phyloP scores from a whole-genome alignment of 2,888 invertebrate genomes.

The Eudemis profundana region DNA sequence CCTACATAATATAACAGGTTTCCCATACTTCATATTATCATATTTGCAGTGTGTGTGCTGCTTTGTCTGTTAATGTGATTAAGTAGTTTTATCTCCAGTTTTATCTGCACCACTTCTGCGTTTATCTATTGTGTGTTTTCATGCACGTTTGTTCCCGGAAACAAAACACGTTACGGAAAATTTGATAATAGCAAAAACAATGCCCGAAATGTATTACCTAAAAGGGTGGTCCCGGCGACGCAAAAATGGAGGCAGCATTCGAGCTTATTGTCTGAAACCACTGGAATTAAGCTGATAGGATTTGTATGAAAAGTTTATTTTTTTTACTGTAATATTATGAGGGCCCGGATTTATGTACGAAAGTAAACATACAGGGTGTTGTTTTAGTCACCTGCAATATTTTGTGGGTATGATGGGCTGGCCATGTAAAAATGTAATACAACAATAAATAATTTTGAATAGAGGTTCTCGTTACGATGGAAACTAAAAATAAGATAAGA shows the following conservation, averaged over 20 bases:
- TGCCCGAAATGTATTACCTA: conserved; percentile 16
- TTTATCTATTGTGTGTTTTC: conserved; percentile 7
- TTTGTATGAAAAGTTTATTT: conserved; percentile 21
- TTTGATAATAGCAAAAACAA: conserved; percentile 39
- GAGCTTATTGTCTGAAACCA: conserved; percentile 21
- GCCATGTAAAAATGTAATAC: no score
- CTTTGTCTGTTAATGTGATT: no score
- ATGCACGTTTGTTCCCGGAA: not conserved
- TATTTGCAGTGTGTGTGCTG: no score
- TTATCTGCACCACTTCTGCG: not conserved
- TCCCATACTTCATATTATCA: no score
- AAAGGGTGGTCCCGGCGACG: conserved; percentile 22
- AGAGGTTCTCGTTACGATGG: no score
- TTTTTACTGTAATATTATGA: not conserved
- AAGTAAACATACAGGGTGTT: no score
- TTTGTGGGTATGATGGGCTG: no score
- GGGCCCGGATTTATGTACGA: not conserved
- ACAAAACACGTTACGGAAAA: conserved; percentile 28
- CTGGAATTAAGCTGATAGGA: conserved; percentile 18
- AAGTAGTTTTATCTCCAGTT: no score
- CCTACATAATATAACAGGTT: no score
- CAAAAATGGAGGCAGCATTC: conserved; percentile 24
- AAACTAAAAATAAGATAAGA: no score
- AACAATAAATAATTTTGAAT: no score
- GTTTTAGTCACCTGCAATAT: no score